Base-by-base conservation (phyloP, 2,888 invertebrate species). In the Tenthredo scrophulariae region DNA sequence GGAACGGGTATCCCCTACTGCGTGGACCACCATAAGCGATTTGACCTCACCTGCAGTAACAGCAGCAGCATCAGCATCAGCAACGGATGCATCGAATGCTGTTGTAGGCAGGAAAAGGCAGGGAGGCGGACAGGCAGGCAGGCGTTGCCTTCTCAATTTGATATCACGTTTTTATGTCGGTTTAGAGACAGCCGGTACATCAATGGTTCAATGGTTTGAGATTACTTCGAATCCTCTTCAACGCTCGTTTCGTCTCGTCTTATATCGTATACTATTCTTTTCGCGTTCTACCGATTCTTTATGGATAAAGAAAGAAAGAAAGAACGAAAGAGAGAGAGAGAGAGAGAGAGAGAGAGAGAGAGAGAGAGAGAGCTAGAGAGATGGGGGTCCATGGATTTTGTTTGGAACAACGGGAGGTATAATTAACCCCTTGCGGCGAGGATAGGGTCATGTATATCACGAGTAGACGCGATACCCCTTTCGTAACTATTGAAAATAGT, bases 1-100 rank as follows among this genome's bases (percentile, higher is more conserved):
- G 22, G 67, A 67, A 67, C 80, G 58, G 37, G 80, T 46, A 46
- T 43, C n/a, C 67, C 43, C n/a, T 67, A 67, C 67, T 65, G 40
- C 18, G 33, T 18, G 83, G 83, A 83, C 83, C 83, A 83, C 83
- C 83, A 15, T 83, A 82, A 82, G 67, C 65, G 82, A 67, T 82
- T 82, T 82, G 65, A 82, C 82, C 82, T 82, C 67, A 82, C 65
- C 82, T 43, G 58, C 29, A 46, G 40, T 33, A 29, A 33, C 37
- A 18, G 46, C 43, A 29, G 70, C 70, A 70, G 70, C 70, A 50
- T 18, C 70, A 70, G 70, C 70, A 50, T 18, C 50, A 54, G n/a
- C 18, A 50, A 18, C 54, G 18, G 43, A 43, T 74, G 72, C 72
- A 74, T 74, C 33, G 67, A 67, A 67, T 67, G 62, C 62, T 26